Evolutionary conservation across 2,797 vertebrate species (phyloP), one percentile per base, ranked within the genome.

Genomic region (Crocodylus rhombifer): DNA sequence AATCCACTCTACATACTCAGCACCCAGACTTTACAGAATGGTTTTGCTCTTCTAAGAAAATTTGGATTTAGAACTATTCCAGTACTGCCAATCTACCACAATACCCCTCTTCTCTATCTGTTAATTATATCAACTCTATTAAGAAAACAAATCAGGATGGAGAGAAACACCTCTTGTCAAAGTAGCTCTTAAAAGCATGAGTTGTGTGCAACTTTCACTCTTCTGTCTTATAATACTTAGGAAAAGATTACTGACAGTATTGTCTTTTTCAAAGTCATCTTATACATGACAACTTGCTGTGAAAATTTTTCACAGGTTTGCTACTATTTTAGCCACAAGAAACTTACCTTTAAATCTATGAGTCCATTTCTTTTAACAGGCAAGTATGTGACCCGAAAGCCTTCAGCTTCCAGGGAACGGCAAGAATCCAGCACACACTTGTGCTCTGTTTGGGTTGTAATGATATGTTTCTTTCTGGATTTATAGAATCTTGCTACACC

Each of bases 401-500:
- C 99, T 94, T 99, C 99, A 0, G 99, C 82, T 97, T 99, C 99
- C 93, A 99, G 95, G 30, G 99, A 97, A 20, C 99, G 99, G 89
- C 99, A 99, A 0, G 99, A 99, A 97, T 99, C 99, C 97, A 99
- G 94, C n/a, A 99, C 99, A 55, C 99, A 99, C 84, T 99, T 99
- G 92, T 99, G 99, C 93, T 99, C 99, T 0, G 99, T 99, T 97
- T 99, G 99, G 0, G 98, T 99, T 81, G 99, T 99, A 95, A 99
- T 98, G 87, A 99, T 95, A 30, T 99, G 99, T 56, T 98, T 99
- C 94, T 99, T 99, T 84, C 99, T 99, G 88, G 98, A 95, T 92
- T 98, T 98, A 91, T 99, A 99, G 97, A 99, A 99, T 92, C 99
- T 98, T 88, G 98, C 98, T 86, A 99, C 99, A 23, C 99, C 99